Evolutionary conservation across 2,113 vertebrate species (phyloP).

Genomic region (Limnothrissa miodon): DNA sequence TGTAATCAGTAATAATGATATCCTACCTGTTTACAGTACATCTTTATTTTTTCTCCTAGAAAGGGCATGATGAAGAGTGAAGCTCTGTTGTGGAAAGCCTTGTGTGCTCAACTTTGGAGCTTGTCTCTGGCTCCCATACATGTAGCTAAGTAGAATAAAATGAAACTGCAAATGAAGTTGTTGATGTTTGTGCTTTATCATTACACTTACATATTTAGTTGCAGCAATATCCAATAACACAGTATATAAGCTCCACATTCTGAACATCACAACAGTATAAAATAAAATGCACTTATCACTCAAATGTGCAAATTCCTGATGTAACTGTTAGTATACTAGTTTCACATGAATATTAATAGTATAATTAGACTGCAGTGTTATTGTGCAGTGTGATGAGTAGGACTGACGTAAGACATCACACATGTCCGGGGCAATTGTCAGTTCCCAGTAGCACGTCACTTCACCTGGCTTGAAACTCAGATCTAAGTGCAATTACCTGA

Average conservation of each 20-base stretch:
- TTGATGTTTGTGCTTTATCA: neutral
- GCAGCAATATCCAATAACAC: too few species aligned
- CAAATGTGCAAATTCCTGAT: too few species aligned
- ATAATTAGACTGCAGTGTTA: too few species aligned
- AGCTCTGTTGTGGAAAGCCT: neutral
- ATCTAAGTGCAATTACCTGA: too few species aligned
- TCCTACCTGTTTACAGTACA: neutral
- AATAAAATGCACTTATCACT: too few species aligned
- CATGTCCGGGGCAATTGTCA: too few species aligned
- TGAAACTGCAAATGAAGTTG: neutral
- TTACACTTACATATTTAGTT: neutral
- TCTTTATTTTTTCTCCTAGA: neutral
- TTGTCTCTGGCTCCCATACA: neutral
- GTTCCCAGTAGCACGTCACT: too few species aligned
- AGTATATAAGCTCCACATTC: neutral
- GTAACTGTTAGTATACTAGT: too few species aligned
- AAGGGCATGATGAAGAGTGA: neutral
- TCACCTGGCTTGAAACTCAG: too few species aligned
- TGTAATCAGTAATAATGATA: neutral
- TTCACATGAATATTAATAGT: too few species aligned
- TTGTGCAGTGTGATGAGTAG: too few species aligned
- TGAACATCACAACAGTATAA: neutral
- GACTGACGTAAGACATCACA: too few species aligned
- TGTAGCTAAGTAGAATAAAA: neutral
- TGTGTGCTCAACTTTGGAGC: neutral